Conservation (phyloP, 1,140 invertebrate species). For the Panagrolaimus sp. region DNA sequence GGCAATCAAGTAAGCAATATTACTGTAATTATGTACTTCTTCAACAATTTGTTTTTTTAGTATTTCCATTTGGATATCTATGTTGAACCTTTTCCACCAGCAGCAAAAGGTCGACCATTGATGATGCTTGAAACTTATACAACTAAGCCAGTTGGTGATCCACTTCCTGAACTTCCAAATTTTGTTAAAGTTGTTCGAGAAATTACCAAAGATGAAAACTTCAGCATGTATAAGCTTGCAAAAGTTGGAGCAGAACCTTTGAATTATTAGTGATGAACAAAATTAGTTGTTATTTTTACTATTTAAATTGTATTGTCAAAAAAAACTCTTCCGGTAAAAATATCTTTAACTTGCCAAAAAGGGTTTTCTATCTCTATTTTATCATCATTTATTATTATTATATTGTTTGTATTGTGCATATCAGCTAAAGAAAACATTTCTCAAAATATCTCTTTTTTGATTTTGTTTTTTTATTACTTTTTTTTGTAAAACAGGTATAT, state of each 20-base stretch:
- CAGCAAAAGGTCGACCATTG: conserved; percentile 37
- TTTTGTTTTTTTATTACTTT: too few relatives aligned
- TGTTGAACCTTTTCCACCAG: conserved; percentile 81
- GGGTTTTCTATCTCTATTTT: too few relatives aligned
- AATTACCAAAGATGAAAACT: conserved; percentile 32
- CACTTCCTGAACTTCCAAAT: conserved; percentile 73
- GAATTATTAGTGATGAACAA: not conserved
- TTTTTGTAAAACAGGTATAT: too few relatives aligned
- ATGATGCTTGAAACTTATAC: conserved; percentile 82
- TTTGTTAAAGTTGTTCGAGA: conserved; percentile 75
- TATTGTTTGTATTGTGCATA: too few relatives aligned
- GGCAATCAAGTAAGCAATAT: conserved; percentile 70
- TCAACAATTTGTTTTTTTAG: conserved; percentile 65
- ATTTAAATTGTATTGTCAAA: too few relatives aligned
- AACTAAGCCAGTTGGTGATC: conserved; percentile 69
- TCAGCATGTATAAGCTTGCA: conserved; percentile 38
- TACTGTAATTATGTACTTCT: too few relatives aligned
- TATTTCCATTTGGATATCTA: conserved; percentile 98
- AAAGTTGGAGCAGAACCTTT: conserved; percentile 7
- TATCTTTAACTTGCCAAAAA: too few relatives aligned
- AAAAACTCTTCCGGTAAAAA: too few relatives aligned
- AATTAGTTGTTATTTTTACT: not conserved
- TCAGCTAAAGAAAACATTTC: too few relatives aligned
- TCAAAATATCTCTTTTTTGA: too few relatives aligned
- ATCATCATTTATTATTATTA: too few relatives aligned